These are phyloP conservation scores for Pardosa pseudoannulata DNA, from an alignment of 2,888 invertebrate species.

Conservation along the genomic window DNA sequence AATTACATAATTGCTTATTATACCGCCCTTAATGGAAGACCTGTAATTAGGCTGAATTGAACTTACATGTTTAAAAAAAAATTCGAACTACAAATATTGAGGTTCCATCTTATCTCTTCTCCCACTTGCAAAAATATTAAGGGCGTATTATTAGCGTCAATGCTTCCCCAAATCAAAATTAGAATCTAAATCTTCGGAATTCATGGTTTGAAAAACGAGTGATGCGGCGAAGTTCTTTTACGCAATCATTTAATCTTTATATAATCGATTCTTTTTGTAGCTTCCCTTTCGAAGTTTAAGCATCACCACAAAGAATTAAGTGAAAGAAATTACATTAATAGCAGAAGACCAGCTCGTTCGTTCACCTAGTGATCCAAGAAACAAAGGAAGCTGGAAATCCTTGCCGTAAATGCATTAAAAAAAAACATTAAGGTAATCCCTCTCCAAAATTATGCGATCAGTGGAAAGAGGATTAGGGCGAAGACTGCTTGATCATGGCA, in stretches of 20 bases:
- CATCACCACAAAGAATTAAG: conserved; percentile 7
- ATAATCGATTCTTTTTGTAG: neutral
- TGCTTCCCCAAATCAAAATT: too few relatives aligned
- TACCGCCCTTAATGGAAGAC: too few relatives aligned
- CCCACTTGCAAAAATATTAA: too few relatives aligned
- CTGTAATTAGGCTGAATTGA: too few relatives aligned
- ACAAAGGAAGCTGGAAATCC: conserved; percentile 24
- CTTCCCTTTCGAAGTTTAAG: neutral
- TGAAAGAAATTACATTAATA: conserved; percentile 1
- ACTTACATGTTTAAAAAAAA: too few relatives aligned
- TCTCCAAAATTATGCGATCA: conserved; percentile 64
- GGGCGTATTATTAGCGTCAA: too few relatives aligned
- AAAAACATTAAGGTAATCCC: conserved; percentile 48
- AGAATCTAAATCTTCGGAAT: too few relatives aligned
- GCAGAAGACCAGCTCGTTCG: conserved; percentile 10
- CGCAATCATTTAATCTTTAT: neutral
- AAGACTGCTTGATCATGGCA: conserved; percentile 56
- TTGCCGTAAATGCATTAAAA: conserved; percentile 22
- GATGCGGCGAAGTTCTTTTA: too few relatives aligned
- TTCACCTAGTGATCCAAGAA: conserved; percentile 15
- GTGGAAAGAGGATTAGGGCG: conserved; percentile 59
- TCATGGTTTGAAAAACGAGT: too few relatives aligned
- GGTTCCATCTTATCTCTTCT: too few relatives aligned
- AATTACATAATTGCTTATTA: too few relatives aligned
- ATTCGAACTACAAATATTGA: too few relatives aligned